phyloP scores from a whole-genome alignment of 2,888 invertebrate species.

The Apocheima hispidaria region DNA sequence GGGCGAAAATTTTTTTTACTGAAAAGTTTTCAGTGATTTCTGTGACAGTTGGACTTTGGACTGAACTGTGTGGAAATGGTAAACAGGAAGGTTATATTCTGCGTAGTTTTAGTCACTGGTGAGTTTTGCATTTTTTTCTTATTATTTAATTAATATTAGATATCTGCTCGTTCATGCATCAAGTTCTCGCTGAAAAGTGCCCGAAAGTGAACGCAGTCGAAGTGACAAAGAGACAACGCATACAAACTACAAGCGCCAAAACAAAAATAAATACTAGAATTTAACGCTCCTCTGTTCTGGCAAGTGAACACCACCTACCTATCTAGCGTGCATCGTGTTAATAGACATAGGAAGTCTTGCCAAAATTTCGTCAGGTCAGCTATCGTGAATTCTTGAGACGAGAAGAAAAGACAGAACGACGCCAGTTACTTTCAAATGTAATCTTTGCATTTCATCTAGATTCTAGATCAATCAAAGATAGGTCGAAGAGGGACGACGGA shows the following conservation, averaged over 20 bases:
- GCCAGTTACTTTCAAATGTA: neutral
- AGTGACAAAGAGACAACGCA: neutral
- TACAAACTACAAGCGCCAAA: neutral
- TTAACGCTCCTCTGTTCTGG: neutral
- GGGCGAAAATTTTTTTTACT: too few species aligned
- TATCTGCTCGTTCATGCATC: neutral
- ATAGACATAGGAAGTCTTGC: neutral
- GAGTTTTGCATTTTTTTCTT: constrained; percentile 54
- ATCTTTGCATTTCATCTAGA: neutral
- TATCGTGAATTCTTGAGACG: neutral
- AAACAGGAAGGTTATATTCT: constrained; percentile 74
- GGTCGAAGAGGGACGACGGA: too few species aligned
- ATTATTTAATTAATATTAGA: neutral
- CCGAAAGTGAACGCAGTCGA: neutral
- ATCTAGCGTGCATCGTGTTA: neutral
- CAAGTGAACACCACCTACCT: neutral
- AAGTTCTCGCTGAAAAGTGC: neutral
- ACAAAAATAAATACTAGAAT: neutral
- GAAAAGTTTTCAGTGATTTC: constrained; percentile 21
- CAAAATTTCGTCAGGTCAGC: neutral
- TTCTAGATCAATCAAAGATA: neutral
- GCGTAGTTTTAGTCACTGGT: constrained; percentile 75
- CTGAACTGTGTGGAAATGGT: constrained; percentile 78
- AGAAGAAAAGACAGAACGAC: neutral
- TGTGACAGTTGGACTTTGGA: constrained; percentile 50